Percentiles rank a stretch among this genome's conserved stretches.
Conservation (phyloP, 2,113 vertebrate species). For the Centropus unirufus region DNA sequence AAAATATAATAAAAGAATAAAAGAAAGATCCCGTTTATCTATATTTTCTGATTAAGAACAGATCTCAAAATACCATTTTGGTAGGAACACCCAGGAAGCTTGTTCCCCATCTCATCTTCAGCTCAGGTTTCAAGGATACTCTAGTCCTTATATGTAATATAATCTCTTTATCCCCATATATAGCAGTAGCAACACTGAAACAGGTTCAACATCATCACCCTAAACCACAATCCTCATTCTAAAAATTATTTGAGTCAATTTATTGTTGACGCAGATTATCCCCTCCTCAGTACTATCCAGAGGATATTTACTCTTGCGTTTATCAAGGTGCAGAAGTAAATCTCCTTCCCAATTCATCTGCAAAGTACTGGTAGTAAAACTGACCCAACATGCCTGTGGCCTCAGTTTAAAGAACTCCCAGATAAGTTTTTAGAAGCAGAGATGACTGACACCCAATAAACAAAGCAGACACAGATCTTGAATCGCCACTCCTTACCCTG, state of each 20-base stretch:
- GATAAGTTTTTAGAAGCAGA: background rate
- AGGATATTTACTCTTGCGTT: background rate
- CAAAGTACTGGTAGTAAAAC: background rate
- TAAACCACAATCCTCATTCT: background rate
- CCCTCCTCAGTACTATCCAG: background rate
- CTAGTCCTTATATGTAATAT: background rate
- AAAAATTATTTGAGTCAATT: background rate
- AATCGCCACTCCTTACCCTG: background rate
- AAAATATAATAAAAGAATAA: accelerated
- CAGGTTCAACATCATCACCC: background rate
- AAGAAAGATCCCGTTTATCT: background rate
- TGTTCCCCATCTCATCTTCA: background rate
- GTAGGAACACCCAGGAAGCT: background rate
- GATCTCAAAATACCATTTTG: background rate
- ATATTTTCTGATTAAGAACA: background rate
- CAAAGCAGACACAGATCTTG: background rate
- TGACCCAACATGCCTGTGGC: background rate
- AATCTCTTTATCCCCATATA: background rate
- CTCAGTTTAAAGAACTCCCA: background rate
- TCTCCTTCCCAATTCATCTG: background rate
- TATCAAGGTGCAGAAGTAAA: background rate
- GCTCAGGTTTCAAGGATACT: background rate
- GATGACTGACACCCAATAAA: background rate
- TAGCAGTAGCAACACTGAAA: background rate
- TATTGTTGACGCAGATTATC: background rate